These are phyloP conservation scores for Morpho achilles DNA, from an alignment of 2,888 invertebrate species.

Conservation along the genomic window DNA sequence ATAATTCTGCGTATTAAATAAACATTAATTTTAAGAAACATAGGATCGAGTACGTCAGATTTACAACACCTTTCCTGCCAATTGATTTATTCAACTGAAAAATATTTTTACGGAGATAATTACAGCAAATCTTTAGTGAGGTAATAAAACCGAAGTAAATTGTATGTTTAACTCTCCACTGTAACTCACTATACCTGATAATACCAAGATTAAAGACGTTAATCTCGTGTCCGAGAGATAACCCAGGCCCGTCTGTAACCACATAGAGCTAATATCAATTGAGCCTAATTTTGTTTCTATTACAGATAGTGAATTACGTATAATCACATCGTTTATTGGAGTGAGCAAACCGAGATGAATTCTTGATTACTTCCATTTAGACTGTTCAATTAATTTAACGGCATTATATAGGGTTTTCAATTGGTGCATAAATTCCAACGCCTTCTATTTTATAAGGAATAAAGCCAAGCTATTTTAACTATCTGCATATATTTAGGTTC, in stretches of 20 bases:
- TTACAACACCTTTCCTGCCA: too few relatives aligned
- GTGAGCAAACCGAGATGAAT: slow-evolving; percentile 9
- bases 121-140: not conserved
- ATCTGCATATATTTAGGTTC: too few relatives aligned
- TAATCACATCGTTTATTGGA: slow-evolving; percentile 21
- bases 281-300: slow-evolving; percentile 8
- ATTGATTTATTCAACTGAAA: too few relatives aligned
- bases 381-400: slow-evolving; percentile 6
- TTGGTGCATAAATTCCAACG: not conserved
- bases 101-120: not conserved
- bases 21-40: too few relatives aligned
- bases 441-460: too few relatives aligned
- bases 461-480: too few relatives aligned
- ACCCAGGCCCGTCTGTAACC: slow-evolving; percentile 2
- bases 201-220: not conserved
- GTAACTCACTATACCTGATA: not conserved
- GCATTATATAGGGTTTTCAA: not conserved
- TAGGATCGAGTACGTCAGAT: too few relatives aligned
- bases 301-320: slow-evolving; percentile 1
- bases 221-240: not conserved
- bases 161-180: not conserved
- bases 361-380: slow-evolving; percentile 15
- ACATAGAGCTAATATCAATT: slow-evolving; percentile 10
- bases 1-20: too few relatives aligned
- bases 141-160: slow-evolving; percentile 2